Evolutionary conservation across 2,888 invertebrate species (phyloP).

Genomic region (Agelastica alni): DNA sequence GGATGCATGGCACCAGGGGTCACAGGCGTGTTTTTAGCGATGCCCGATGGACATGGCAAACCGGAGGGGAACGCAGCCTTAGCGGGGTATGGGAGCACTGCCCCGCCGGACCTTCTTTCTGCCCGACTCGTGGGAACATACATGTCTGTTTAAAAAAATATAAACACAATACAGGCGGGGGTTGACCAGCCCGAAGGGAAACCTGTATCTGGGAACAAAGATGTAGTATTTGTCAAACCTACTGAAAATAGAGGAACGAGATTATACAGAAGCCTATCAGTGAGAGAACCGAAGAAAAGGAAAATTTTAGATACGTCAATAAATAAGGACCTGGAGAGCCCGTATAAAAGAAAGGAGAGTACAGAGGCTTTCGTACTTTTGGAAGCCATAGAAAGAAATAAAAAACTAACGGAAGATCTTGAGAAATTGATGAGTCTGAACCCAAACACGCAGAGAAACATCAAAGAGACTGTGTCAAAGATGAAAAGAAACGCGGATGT

Average conservation of each 20-base stretch:
- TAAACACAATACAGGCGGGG: not conserved
- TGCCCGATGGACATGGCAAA: conserved; percentile 10
- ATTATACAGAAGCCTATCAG: conserved; percentile 2
- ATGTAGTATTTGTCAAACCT: not conserved
- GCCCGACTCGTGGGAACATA: conserved; percentile 4
- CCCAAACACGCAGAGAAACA: not conserved
- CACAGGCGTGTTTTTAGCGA: conserved; percentile 7
- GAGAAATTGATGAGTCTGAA: not conserved
- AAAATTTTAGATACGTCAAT: conserved; percentile 1
- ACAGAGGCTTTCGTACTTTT: not conserved
- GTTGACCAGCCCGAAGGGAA: not conserved
- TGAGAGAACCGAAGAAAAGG: not conserved
- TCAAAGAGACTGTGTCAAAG: not conserved
- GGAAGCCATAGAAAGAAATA: conserved; percentile 1
- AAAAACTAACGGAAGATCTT: not conserved
- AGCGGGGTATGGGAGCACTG: not conserved
- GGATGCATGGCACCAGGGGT: conserved; percentile 4
- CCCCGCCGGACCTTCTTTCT: not conserved
- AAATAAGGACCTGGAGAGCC: not conserved
- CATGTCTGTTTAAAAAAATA: not conserved
- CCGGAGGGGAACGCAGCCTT: conserved; percentile 9
- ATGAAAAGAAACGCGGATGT: not conserved
- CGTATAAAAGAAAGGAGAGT: conserved; percentile 4
- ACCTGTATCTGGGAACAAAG: not conserved
- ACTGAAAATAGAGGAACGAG: not conserved